Percentiles rank a stretch among this genome's conserved stretches.
Evolutionary conservation across 2,888 invertebrate genomes (phyloP).

Genomic region (Nipponacmea schrenckii): DNA sequence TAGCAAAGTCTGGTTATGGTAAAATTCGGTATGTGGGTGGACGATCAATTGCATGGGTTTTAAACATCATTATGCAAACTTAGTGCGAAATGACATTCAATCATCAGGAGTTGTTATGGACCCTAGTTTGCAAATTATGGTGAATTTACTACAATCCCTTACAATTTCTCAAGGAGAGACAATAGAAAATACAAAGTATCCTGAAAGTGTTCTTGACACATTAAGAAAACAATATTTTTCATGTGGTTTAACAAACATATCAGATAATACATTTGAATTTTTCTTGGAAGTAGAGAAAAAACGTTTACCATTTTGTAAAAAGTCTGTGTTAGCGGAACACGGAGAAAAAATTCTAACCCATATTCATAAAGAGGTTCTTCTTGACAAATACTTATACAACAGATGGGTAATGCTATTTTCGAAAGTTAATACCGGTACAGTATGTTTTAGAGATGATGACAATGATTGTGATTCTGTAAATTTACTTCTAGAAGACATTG

Average conservation of each 20-base stretch:
- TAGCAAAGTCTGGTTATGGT: not conserved
- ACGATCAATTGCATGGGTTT: not conserved
- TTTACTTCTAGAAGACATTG: not conserved
- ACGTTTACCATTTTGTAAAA: not conserved
- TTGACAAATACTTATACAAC: not conserved
- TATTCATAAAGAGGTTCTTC: not conserved
- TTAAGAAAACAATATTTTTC: constrained; percentile 11
- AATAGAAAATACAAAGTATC: not conserved
- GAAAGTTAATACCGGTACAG: too few relatives aligned
- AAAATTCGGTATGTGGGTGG: constrained; percentile 12
- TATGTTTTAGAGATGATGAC: too few relatives aligned
- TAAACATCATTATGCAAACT: not conserved
- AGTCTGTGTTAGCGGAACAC: not conserved
- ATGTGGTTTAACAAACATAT: constrained; percentile 10
- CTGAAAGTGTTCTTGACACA: not conserved
- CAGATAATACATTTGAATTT: not conserved
- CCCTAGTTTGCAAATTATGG: not conserved
- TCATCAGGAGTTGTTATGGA: not conserved
- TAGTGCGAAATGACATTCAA: constrained; percentile 4
- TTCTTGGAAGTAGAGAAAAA: constrained; percentile 8
- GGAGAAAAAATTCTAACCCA: not conserved
- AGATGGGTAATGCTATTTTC: too few relatives aligned
- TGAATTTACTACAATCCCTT: not conserved
- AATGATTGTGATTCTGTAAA: too few relatives aligned
- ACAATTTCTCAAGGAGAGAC: not conserved